Base-by-base conservation (phyloP, 2,888 invertebrate species). In the Athalia cordata region DNA sequence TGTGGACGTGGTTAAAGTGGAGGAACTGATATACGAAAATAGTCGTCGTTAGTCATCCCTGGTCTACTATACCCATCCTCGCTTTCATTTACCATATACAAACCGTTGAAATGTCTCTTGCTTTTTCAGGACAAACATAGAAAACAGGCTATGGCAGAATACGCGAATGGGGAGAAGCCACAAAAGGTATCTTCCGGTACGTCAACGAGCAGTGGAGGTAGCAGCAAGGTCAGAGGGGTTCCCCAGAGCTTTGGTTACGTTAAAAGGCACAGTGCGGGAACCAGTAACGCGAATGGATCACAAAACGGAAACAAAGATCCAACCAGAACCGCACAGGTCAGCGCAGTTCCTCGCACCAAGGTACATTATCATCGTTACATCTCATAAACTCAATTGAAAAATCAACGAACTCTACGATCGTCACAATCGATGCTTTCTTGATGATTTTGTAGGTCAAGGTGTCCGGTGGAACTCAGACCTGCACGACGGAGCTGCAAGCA, bases 401-500 rank as follows among this genome's bases (percentile, higher is more conserved):
- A 55, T 55, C 55, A 55, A 2, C 4, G 3, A 55, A 55, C 55
- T n/a, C n/a, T 55, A 11, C 55, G n/a, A 55, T 11, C 55, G n/a
- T 55, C 4, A 8, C 55, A 55, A 55, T 55, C 55, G 9, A 55
- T 8, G 8, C 8, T 55, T 55, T 55, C 4, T 3, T 3, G 0
- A 13, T n/a, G 61, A n/a, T 4, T 13, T 11, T 61, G 13, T n/a
- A 92, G 90, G 91, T 97, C 52, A 97, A 97, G 91, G 96, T 97
- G 47, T 96, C 97, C 5, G 97, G 97, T 11, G 97, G 97, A 49
- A 97, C 97, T 0, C 97, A 97, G 90, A 97, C 97, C 5, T 95
- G 96, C 85, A 95, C 95, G 55, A 95, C 95, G 84, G 96, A 96
- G 86, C 91, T 95, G 57, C 94, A 94, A 89, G 94, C 89, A 0